Evolutionary conservation across 2,113 vertebrate species (phyloP), one percentile per base, ranked within the genome.

Genomic region (Buteo buteo): DNA sequence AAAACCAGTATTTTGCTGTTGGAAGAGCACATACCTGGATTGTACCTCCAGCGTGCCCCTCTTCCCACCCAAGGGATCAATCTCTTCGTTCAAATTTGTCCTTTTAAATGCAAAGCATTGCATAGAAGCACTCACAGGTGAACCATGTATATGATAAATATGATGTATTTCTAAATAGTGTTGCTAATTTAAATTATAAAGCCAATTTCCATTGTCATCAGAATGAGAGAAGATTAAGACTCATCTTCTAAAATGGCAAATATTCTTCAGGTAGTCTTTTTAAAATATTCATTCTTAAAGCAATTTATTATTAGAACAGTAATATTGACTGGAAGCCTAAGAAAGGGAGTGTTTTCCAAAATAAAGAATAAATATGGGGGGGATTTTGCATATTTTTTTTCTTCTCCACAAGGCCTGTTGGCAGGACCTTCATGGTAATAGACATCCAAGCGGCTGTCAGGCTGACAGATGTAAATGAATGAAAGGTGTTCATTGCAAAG

Each of bases 61-160:
- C 44, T 76, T 59, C 45, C 40, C 38, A 21, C 52, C 4, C 21
- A 40, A 62, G 38, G n/a, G 7, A 11, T 71, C 45, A 25, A 20
- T 31, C 21, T 36, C n/a, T 70, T 45, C 0, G 0, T 65, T n/a
- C 20, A 57, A 2, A 4, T 71, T n/a, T 22, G 34, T 3, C 34
- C 25, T 61, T 88, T 58, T 13, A 24, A 88, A 29, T 40, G 19
- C 32, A 5, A 59, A 45, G 52, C 9, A 3, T 21, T 7, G 11
- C 52, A 5, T 0, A 7, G 28, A 38, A 19, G 32, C 10, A 17
- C 42, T 69, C 42, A 7, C 32, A 34, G 45, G 14, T 36, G 71
- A 72, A 5, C 19, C 13, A 2, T 2, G 9, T 18, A 4, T 64
- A 38, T 10, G 26, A 50, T 18, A 66, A 71, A 45, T 10, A 4